These are phyloP conservation scores for Craniophora ligustri DNA, from an alignment of 2,888 invertebrate genomes.

Conservation along the genomic window DNA sequence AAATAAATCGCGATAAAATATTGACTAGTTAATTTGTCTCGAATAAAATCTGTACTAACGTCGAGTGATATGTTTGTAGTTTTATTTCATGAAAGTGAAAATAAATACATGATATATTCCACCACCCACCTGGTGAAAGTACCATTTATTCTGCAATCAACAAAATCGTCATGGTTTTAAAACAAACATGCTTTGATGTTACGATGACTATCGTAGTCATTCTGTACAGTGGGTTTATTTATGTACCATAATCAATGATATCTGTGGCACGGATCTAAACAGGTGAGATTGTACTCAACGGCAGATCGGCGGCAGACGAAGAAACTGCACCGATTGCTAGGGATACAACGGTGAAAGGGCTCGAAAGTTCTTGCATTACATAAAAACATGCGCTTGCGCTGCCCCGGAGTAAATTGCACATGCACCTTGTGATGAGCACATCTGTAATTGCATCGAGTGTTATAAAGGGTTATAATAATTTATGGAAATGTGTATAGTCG, in stretches of 20 bases:
- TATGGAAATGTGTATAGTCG: no score
- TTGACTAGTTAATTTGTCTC: no score
- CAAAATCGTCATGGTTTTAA: conserved; percentile 18
- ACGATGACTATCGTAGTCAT: conserved; percentile 36
- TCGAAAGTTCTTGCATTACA: conserved; percentile 65
- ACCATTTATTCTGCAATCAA: conserved; percentile 14
- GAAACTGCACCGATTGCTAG: conserved; percentile 54
- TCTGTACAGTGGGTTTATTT: conserved; percentile 26
- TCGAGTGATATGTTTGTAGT: no score
- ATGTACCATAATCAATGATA: conserved; percentile 36
- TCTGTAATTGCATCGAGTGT: conserved; percentile 17
- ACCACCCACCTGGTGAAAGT: conserved; percentile 12
- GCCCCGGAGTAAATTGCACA: conserved; percentile 29
- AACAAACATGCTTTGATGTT: conserved; percentile 29
- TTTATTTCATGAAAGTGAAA: background rate
- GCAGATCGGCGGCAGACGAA: conserved; percentile 53
- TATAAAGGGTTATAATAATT: no score
- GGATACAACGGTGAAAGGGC: conserved; percentile 76
- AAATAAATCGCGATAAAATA: no score
- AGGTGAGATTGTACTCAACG: conserved; percentile 50
- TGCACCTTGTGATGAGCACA: conserved; percentile 24
- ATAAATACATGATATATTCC: background rate
- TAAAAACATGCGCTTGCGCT: conserved; percentile 52
- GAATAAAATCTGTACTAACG: no score
- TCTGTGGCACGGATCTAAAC: conserved; percentile 44